These are phyloP conservation scores for Periphyllus acericola DNA, from an alignment of 2,888 invertebrate species.

Conservation along the genomic window DNA sequence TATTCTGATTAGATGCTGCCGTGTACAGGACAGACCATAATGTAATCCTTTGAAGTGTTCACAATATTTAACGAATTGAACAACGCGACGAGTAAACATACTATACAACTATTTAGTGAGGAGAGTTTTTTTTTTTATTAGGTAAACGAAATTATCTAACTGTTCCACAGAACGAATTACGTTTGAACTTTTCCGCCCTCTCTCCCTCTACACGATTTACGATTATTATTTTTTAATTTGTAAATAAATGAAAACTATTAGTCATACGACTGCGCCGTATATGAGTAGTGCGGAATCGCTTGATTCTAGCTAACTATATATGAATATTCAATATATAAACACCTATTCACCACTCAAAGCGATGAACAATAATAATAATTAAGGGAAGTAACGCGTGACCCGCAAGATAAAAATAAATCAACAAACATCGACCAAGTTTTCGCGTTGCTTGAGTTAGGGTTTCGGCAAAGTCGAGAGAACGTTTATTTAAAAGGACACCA, in stretches of 20 bases:
- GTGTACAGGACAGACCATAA: neutral
- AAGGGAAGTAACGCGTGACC: neutral
- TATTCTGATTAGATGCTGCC: neutral
- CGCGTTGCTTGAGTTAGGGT: too few relatives aligned
- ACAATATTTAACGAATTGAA: neutral
- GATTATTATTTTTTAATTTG: neutral
- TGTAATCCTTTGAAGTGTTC: neutral
- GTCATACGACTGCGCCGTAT: neutral
- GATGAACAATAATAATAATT: neutral
- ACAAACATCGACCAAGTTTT: neutral
- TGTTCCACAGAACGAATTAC: neutral
- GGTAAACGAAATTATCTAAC: neutral
- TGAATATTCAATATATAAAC: neutral
- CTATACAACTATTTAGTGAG: neutral
- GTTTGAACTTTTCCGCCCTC: neutral
- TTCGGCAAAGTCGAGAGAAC: too few relatives aligned
- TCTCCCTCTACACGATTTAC: neutral
- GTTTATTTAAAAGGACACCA: too few relatives aligned
- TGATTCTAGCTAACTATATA: neutral
- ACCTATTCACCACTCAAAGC: too few relatives aligned
- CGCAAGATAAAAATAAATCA: neutral
- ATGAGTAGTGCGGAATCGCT: neutral
- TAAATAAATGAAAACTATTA: neutral
- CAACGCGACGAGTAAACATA: neutral
- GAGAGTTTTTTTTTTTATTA: neutral